Base-by-base conservation (phyloP, 2,888 invertebrate genomes). In the Pecten maximus region DNA sequence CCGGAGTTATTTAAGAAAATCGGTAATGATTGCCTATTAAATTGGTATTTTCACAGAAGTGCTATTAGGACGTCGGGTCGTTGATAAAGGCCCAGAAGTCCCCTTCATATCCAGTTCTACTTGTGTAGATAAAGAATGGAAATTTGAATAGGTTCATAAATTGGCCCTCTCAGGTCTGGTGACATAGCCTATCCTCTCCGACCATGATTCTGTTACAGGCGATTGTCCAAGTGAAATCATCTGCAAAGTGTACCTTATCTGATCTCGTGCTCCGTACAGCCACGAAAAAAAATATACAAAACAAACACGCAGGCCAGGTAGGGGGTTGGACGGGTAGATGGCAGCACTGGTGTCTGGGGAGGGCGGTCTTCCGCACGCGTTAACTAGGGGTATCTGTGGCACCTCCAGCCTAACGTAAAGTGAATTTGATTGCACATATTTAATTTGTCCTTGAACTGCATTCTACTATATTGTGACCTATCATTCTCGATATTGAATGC, bases 71-170 rank as follows among this genome's bases (percentile, higher is more conserved):
- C 10, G 35, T 8, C 35, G 10, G 74, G 74, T 35, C 28, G 35
- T 74, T 19, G 15, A 74, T 74, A 35, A 74, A 23, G 74, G 35
- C 35, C 15, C 35, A 74, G 74, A 12, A 28, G 74, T 74, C 74
- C 74, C n/a, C 74, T 28, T 54, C 28, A n/a, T 54, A 54, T 19
- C 6, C 19, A 74, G 19, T 74, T 35, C 19, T 74, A 74, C 74
- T 74, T 35, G 74, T 44, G 44, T 74, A 74, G 74, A 74, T 74
- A 74, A 74, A 74, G 74, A 74, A 74, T 74, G 35, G 74, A 86
- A 44, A 88, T 54, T 74, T 90, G 90, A 90, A 90, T 89, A 91
- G 91, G 89, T 90, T 90, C 91, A 90, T 91, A 91, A 90, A 90
- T 90, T 89, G 90, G 88, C 35, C 86, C 88, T 89, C 87, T 40